Conservation (phyloP, 2,888 invertebrate genomes). For the Epicampocera succincta region DNA sequence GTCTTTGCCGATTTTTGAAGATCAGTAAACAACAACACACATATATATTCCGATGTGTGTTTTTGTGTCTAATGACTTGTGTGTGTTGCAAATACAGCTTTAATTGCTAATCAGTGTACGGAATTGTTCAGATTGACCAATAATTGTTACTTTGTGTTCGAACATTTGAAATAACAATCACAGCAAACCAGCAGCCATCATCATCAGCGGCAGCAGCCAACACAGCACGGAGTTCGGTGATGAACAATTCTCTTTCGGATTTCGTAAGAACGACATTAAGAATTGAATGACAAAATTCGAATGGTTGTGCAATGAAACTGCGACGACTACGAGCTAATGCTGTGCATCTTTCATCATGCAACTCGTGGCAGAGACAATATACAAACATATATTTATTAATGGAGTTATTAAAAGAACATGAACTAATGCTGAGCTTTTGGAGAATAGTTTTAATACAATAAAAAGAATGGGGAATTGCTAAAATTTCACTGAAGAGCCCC, state of each 20-base stretch:
- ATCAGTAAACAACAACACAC: slow-evolving; percentile 15
- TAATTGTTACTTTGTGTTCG: slow-evolving; percentile 23
- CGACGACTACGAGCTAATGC: neutral
- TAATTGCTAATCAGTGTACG: slow-evolving; percentile 57
- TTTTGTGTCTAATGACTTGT: slow-evolving; percentile 34
- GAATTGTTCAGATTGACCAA: slow-evolving; percentile 41
- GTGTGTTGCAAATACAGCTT: slow-evolving; percentile 52
- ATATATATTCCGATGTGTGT: neutral
- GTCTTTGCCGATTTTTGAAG: slow-evolving; percentile 37
- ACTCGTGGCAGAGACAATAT: neutral
- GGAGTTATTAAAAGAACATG: no score
- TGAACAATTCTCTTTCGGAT: slow-evolving; percentile 3
- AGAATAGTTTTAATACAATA: no score
- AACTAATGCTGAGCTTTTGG: no score
- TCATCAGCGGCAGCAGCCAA: neutral
- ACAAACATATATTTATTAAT: no score
- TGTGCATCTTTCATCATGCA: neutral
- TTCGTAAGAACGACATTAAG: neutral
- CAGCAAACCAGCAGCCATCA: slow-evolving; percentile 1
- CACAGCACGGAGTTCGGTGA: neutral
- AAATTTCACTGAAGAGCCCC: no score
- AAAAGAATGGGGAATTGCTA: no score
- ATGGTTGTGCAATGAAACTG: slow-evolving; percentile 14
- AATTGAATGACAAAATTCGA: slow-evolving; percentile 21
- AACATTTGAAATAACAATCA: slow-evolving; percentile 24